phyloP scores from a whole-genome alignment of 2,797 vertebrate species.

The Pseudochromis fuscus region DNA sequence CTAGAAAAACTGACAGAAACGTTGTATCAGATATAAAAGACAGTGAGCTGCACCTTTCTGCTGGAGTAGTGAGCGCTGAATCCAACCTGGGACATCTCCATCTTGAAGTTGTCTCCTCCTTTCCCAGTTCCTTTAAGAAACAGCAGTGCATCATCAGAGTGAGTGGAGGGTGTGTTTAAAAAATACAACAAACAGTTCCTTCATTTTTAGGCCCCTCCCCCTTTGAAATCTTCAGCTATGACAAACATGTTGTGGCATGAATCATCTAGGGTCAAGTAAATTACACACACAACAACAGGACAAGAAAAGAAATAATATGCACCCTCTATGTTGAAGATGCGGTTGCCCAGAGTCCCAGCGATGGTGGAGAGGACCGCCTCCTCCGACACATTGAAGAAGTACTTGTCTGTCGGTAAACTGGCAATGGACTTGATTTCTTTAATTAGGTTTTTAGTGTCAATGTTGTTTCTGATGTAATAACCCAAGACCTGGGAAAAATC shows the following conservation, averaged over 20 bases:
- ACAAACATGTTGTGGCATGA: slow-evolving; percentile 7
- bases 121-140: slow-evolving; percentile 77
- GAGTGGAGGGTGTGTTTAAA: background rate
- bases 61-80: slow-evolving; percentile 91
- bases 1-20: background rate
- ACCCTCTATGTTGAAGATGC: slow-evolving; percentile 98
- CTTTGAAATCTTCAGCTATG: background rate
- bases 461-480: slow-evolving; percentile 80
- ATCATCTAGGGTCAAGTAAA: background rate
- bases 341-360: slow-evolving; percentile 91
- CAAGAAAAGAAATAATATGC: background rate
- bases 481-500: slow-evolving; percentile 78
- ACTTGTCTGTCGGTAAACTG: slow-evolving; percentile 89
- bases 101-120: slow-evolving; percentile 83
- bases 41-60: slow-evolving; percentile 58
- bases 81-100: slow-evolving; percentile 97
- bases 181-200: background rate
- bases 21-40: background rate
- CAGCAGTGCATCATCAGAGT: background rate
- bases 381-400: slow-evolving; percentile 93
- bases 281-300: slow-evolving; percentile 2
- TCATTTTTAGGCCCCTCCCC: too few species aligned
- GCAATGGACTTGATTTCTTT: slow-evolving; percentile 94
- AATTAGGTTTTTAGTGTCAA: slow-evolving; percentile 89
- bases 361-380: slow-evolving; percentile 92